phyloP scores from a whole-genome alignment of 2,888 invertebrate species.

The Apotomis capreana region DNA sequence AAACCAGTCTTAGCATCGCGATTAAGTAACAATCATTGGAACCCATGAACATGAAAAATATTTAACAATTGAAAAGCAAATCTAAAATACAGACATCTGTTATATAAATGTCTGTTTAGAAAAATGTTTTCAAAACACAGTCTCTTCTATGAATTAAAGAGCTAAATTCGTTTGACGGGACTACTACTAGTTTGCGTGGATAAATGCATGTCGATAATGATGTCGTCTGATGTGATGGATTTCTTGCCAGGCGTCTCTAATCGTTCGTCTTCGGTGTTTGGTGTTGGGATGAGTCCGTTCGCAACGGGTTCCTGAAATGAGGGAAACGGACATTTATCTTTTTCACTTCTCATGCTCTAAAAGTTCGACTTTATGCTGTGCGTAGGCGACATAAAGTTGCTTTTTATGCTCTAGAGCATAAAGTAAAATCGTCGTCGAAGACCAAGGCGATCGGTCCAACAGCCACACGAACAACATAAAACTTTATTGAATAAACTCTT shows the following conservation, averaged over 20 bases:
- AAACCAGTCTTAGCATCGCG: conserved; percentile 29
- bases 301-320: conserved; percentile 63
- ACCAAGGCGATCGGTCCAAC: too few species aligned
- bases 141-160: conserved; percentile 34
- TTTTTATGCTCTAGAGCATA: too few species aligned
- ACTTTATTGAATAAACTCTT: too few species aligned
- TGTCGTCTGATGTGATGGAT: conserved; percentile 80
- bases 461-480: too few species aligned
- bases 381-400: too few species aligned
- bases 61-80: conserved; percentile 27
- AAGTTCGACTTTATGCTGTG: too few species aligned
- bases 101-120: conserved; percentile 14
- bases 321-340: not conserved
- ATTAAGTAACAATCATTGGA: conserved; percentile 30
- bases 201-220: conserved; percentile 84
- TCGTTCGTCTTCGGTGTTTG: conserved; percentile 74
- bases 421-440: too few species aligned
- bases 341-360: too few species aligned
- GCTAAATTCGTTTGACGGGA: conserved; percentile 61
- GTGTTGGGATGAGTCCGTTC: conserved; percentile 78
- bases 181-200: conserved; percentile 50
- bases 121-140: conserved; percentile 40
- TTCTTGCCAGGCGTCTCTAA: conserved; percentile 73
- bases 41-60: conserved; percentile 14
- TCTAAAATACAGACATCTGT: conserved; percentile 27